Evolutionary conservation across 2,113 vertebrate species (phyloP), one percentile per base, ranked within the genome.

Genomic region (Hyperoodon ampullatus): DNA sequence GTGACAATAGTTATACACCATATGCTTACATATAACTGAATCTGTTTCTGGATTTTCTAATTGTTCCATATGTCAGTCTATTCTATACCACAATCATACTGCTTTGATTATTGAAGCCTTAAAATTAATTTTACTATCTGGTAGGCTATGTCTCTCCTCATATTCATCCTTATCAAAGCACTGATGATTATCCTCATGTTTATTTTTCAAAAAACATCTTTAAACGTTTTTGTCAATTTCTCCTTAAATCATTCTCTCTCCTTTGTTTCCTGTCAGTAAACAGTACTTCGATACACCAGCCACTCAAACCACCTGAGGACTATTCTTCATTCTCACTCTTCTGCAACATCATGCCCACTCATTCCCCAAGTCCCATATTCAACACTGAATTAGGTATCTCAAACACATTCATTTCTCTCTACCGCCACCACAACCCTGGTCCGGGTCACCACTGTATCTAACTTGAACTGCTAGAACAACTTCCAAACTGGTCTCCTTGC

Each of bases 101-200:
- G 74, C 68, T 85, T 92, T 86, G 47, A 85, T 94, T 63, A 68
- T 6, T 13, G 19, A 35, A 75, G 6, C 1, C 47, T 89, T 81
- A 35, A n/a, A 81, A 86, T 78, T 75, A 58, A 89, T 95, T 66
- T 88, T 50, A 74, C 75, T 93, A 68, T 66, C 58, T 72, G 28
- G 28, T 58, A 70, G 35, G 19, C 58, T 78, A 87, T 70, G 16
- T 88, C 55, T 93, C 18, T 70, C 75, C 24, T 80, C 35, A 78
- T 18, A 50, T 66, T 92, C 16, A 84, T 85, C 44, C 72, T 50
- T 80, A 14, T 74, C 47, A 81, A 89, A 60, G 9, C 3, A 44
- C 61, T 74, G 39, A 55, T 23, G 3, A 80, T 84, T 58, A 83
- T 39, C 15, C 13, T 91, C 8, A n/a, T 66, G 3, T 53, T 93